Evolutionary conservation across 2,113 vertebrate species (phyloP).

Genomic region (Cepphus grylle): DNA sequence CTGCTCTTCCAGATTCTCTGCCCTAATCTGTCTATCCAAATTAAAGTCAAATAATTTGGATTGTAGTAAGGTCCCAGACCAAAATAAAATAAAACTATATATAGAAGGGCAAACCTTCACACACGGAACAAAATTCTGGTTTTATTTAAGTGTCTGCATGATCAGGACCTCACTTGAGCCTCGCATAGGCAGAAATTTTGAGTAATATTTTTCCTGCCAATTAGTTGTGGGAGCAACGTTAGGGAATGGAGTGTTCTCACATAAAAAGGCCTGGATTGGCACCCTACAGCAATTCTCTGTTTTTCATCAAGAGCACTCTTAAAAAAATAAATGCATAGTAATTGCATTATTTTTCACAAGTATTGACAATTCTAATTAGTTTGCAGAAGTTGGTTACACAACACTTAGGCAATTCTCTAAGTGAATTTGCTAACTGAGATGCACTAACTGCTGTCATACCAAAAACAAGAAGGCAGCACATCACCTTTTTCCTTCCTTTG

Average conservation of each 20-base stretch:
- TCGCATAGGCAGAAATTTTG: conserved; percentile 6
- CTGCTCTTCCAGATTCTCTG: neutral
- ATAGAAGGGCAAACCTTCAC: neutral
- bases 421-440: neutral
- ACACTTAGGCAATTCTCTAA: neutral
- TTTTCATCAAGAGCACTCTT: neutral
- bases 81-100: neutral
- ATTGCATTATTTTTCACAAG: neutral
- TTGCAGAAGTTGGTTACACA: neutral
- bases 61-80: neutral
- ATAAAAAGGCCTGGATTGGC: neutral
- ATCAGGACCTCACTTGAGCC: neutral
- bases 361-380: neutral
- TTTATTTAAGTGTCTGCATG: neutral
- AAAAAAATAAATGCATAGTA: neutral
- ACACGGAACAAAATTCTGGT: neutral
- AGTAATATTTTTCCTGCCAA: conserved; percentile 33
- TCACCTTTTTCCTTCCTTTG: neutral
- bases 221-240: neutral
- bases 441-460: neutral
- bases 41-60: conserved; percentile 18
- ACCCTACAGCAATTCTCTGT: neutral
- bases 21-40: neutral
- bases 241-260: neutral
- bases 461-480: neutral